A percentile compares a stretch with the other conserved stretches of the same genome.
Conservation (phyloP, 2,888 invertebrate genomes). For the Lacanobia oleracea region DNA sequence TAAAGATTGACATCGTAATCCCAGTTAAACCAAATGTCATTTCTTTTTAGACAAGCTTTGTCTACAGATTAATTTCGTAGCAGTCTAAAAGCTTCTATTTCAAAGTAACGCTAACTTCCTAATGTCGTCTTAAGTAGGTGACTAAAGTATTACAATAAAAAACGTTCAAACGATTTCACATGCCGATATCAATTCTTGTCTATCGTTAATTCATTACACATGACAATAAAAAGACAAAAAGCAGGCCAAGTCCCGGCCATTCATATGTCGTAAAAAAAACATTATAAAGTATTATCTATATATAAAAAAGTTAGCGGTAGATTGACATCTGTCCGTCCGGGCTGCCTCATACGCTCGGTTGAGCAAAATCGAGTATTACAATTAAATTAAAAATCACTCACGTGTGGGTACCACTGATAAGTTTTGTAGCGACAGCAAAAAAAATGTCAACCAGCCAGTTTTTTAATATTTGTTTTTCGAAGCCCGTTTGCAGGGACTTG, state of each 20-base stretch:
- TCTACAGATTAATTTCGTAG: slow-evolving; percentile 43
- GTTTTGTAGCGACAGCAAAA: slow-evolving; percentile 77
- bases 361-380: slow-evolving; percentile 89
- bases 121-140: slow-evolving; percentile 53
- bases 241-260: slow-evolving; percentile 69
- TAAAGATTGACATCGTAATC: slow-evolving; percentile 35
- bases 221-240: slow-evolving; percentile 83
- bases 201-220: slow-evolving; percentile 81
- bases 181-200: slow-evolving; percentile 76
- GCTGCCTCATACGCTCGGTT: slow-evolving; percentile 82
- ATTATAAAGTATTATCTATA: slow-evolving; percentile 62
- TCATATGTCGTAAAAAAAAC: slow-evolving; percentile 71
- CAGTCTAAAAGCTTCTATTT: slow-evolving; percentile 23
- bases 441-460: slow-evolving; percentile 51
- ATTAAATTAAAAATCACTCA: slow-evolving; percentile 90
- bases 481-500: neutral
- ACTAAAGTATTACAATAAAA: slow-evolving; percentile 64
- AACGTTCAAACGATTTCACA: slow-evolving; percentile 73
- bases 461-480: slow-evolving; percentile 37
- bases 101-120: slow-evolving; percentile 26
- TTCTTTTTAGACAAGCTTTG: slow-evolving; percentile 31
- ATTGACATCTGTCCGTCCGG: slow-evolving; percentile 87
- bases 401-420: slow-evolving; percentile 80
- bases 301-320: slow-evolving; percentile 77
- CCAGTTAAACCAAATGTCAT: slow-evolving; percentile 12